Evolutionary conservation across 2,888 invertebrate species (phyloP).

Genomic region (Epirrhoe tristata): DNA sequence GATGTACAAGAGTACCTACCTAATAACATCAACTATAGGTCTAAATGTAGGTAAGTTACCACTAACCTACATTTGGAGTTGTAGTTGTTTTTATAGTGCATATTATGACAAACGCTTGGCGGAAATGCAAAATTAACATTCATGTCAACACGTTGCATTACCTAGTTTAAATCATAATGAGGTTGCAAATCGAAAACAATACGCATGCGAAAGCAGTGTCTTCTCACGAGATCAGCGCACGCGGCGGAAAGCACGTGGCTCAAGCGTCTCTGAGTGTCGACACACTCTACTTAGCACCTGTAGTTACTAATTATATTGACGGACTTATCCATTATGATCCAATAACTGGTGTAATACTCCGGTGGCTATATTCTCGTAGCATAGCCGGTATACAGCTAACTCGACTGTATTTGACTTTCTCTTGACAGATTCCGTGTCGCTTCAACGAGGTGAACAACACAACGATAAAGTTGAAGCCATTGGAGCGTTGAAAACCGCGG

Average conservation of each 20-base stretch:
- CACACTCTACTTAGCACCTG: constrained; percentile 67
- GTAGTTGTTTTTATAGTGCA: no score
- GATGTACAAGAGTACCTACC: neutral
- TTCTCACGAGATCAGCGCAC: constrained; percentile 52
- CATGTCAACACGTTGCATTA: constrained; percentile 28
- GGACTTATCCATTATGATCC: constrained; percentile 76
- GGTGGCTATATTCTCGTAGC: constrained; percentile 62
- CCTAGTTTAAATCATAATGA: constrained; percentile 35
- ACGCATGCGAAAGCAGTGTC: constrained; percentile 47
- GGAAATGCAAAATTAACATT: constrained; percentile 11
- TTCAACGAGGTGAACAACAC: constrained; percentile 79
- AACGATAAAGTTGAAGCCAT: constrained; percentile 71
- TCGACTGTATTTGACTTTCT: constrained; percentile 79
- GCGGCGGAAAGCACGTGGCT: constrained; percentile 57
- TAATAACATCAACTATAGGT: constrained; percentile 6
- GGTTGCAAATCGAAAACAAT: constrained; percentile 47
- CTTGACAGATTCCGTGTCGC: constrained; percentile 75
- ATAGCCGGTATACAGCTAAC: constrained; percentile 66
- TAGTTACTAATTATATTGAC: constrained; percentile 57
- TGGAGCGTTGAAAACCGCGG: constrained; percentile 73
- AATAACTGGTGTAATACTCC: constrained; percentile 72
- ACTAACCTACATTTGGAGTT: no score
- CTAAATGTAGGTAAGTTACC: constrained; percentile 6
- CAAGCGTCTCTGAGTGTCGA: constrained; percentile 54
- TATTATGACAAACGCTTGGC: constrained; percentile 19